These are phyloP conservation scores for Falco rusticolus DNA, from an alignment of 2,797 vertebrate species.

Conservation along the genomic window DNA sequence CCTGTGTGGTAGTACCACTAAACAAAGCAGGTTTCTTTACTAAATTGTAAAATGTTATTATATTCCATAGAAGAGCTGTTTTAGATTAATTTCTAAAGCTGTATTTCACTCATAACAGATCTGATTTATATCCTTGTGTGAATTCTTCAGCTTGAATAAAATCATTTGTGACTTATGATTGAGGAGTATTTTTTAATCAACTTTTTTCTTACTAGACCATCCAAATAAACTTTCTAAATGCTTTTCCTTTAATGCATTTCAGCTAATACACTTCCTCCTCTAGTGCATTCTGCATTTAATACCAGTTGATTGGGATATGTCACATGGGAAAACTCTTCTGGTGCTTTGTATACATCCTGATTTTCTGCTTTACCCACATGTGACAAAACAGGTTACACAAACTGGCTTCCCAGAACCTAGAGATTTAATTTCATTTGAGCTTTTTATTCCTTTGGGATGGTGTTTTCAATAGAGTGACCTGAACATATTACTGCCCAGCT, in stretches of 20 bases:
- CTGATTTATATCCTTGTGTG: neutral
- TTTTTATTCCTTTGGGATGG: neutral
- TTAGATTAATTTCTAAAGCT: neutral
- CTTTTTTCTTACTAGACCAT: neutral
- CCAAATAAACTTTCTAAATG: neutral
- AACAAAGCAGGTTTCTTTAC: neutral
- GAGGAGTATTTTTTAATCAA: neutral
- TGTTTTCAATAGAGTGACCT: neutral
- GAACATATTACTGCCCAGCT: neutral
- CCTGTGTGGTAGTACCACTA: neutral
- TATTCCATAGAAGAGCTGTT: neutral
- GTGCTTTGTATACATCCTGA: neutral
- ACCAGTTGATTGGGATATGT: neutral
- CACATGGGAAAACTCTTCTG: neutral
- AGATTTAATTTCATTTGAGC: conserved; percentile 22
- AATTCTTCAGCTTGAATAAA: neutral
- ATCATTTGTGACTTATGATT: accelerated
- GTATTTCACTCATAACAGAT: neutral
- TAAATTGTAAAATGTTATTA: neutral
- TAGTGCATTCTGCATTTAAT: neutral
- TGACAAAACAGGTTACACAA: conserved; percentile 15
- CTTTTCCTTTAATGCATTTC: neutral
- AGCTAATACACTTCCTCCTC: neutral
- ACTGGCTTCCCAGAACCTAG: neutral
- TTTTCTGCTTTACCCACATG: neutral